Evolutionary conservation across 2,113 vertebrate genomes (phyloP), one percentile per base, ranked within the genome.

Genomic region (Pedionomus torquatus): DNA sequence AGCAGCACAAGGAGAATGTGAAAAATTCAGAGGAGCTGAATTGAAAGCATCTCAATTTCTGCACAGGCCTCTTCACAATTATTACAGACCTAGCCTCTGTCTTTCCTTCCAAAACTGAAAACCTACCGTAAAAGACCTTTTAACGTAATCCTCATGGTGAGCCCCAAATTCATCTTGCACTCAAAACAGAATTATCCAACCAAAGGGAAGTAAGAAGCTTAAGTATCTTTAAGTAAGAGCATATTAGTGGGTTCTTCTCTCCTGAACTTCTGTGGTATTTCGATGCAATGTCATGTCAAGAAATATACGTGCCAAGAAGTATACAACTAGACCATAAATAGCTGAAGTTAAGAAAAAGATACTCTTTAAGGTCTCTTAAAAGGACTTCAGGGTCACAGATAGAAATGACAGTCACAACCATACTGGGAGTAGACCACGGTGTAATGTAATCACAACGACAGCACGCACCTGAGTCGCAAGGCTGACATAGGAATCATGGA

Each of bases 1-100:
- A 95, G 44, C 69, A 55, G 28, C 7, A 19, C 30, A 71, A 70
- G 52, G 65, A 93, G 44, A 83, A 54, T 51, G 84, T 89, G 70
- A 95, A 93, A 92, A 92, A 96, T 95, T 96, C 90, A 97, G 83
- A 77, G 52, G 65, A 82, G 25, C 16, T 57, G 80, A 91, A 95
- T 69, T 83, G 89, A 79, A 96, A 94, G 39, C 79, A 93, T 93
- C 48, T 81, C 41, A 95, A 86, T 95, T 90, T 51, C 80, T 90
- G 76, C 54, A 49, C 1, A 33, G 52, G 74, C 64, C 15, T 90
- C 49, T 75, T 66, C 6, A 48, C 57, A 61, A 26, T 7, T 81
- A 57, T 71, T 61, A 64, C 69, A 61, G 46, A 51, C 10, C 19
- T 28, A 58, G 25, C 7, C 51, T 51, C 72, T 23, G 17, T 5